Conservation (phyloP, 1,140 invertebrate species). For the Eubasilissa regina region DNA sequence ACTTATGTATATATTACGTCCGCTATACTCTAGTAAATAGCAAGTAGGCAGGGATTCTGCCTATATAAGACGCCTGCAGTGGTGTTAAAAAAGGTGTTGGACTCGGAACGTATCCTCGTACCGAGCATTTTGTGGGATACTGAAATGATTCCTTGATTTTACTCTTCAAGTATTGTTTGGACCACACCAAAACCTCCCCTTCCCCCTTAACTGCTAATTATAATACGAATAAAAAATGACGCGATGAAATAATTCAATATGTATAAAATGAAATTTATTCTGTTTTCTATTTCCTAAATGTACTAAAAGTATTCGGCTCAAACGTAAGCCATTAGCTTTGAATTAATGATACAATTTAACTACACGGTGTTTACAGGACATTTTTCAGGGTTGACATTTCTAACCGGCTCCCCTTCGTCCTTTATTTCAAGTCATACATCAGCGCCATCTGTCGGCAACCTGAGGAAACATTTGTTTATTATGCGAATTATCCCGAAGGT, state of each 20-base stretch:
- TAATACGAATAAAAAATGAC: no score
- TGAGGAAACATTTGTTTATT: slow-evolving; percentile 18
- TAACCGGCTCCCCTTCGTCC: slow-evolving; percentile 3
- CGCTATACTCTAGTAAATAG: no score
- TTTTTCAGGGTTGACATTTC: slow-evolving; percentile 21
- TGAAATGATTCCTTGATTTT: background rate
- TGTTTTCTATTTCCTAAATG: background rate
- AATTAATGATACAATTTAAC: slow-evolving; percentile 24
- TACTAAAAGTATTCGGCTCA: background rate
- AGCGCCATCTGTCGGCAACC: slow-evolving; percentile 18
- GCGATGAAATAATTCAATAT: background rate
- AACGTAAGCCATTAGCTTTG: slow-evolving; percentile 12
- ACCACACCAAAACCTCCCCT: background rate
- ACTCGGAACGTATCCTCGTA: background rate
- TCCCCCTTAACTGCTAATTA: no score
- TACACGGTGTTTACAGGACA: slow-evolving; percentile 22
- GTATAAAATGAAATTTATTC: background rate
- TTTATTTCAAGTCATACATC: slow-evolving; percentile 23
- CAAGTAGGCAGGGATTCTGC: no score
- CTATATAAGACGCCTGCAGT: no score
- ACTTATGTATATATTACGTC: no score
- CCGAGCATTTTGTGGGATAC: background rate
- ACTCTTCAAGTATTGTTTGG: background rate
- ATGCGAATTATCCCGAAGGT: background rate
- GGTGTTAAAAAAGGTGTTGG: background rate